Conservation (phyloP, 2,113 vertebrate genomes). For the Catharus fuscescens region DNA sequence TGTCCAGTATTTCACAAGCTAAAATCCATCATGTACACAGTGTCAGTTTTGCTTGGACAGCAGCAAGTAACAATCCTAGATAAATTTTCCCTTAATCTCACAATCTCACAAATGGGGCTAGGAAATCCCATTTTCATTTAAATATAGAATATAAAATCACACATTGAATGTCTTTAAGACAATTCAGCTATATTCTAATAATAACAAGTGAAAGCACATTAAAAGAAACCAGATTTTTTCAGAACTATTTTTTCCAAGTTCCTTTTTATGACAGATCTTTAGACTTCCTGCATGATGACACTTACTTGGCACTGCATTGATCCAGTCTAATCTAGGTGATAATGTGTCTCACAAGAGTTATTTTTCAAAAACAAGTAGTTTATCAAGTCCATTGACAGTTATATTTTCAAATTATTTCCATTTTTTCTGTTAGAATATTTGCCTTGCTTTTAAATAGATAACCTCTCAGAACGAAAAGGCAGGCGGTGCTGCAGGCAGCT, state of each 20-base stretch:
- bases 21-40: background rate
- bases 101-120: background rate
- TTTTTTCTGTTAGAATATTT: background rate
- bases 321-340: slow-evolving; percentile 59
- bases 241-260: slow-evolving; percentile 4
- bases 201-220: background rate
- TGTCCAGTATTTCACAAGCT: slow-evolving; percentile 3
- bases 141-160: background rate
- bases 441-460: background rate
- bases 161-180: background rate
- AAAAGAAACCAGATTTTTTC: background rate
- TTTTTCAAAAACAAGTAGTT: slow-evolving; percentile 55
- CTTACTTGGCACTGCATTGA: slow-evolving; percentile 30
- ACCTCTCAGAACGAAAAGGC: background rate
- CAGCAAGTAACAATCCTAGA: background rate
- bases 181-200: background rate
- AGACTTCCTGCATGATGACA: slow-evolving; percentile 40
- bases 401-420: background rate
- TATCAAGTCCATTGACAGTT: slow-evolving; percentile 5
- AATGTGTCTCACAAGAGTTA: slow-evolving; percentile 37
- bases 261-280: background rate
- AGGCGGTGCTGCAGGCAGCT: background rate
- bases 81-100: background rate
- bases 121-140: background rate
- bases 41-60: slow-evolving; percentile 22